Evolutionary conservation across 2,113 vertebrate genomes (phyloP), one percentile per base, ranked within the genome.

Genomic region (Galbula dea): DNA sequence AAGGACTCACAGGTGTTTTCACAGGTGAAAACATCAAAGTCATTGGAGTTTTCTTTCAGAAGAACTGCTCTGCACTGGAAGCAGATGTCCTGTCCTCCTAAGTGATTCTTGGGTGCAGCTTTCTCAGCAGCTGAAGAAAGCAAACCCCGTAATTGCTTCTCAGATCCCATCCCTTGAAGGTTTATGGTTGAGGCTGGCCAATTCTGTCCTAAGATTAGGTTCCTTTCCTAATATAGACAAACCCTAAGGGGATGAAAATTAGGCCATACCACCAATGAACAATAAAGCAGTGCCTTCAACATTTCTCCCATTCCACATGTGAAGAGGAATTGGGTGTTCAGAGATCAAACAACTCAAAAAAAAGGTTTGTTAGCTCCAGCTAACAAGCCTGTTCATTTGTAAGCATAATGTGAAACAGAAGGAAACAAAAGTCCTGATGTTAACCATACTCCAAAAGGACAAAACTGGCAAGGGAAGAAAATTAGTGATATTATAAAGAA

Each of bases 361-460:
- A 9, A 29, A 82, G 69, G 30, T 78, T 76, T 75, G 49, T 82
- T 84, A 76, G 73, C 49, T 92, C 45, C 45, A 79, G 66, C 76
- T 93, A 94, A 92, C 61, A 65, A 95, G 61, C n/a, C 41, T 75
- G 32, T 79, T 88, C 71, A 19, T 88, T 94, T 84, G 45, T 46
- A 76, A 57, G 30, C 11, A 2, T 92, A 93, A 95, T 89, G 86
- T 65, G 65, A 96, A 95, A 90, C 92, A 96, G 90, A 78, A 93
- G 80, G 61, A 12, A 30, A 12, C 55, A 41, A 63, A 39, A 22
- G 5, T 71, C 65, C 41, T 20, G 36, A 65, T 18, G 65, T 61
- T 75, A 57, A 65, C 71, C 13, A 0, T 37, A 88, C 52, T 79
- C 72, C 24, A 69, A 72, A 86, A 91, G 65, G 43, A 92, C 67